Percentiles rank a stretch among this genome's conserved stretches.
phyloP scores from a whole-genome alignment of 2,797 vertebrate species.

The Furcifer pardalis region DNA sequence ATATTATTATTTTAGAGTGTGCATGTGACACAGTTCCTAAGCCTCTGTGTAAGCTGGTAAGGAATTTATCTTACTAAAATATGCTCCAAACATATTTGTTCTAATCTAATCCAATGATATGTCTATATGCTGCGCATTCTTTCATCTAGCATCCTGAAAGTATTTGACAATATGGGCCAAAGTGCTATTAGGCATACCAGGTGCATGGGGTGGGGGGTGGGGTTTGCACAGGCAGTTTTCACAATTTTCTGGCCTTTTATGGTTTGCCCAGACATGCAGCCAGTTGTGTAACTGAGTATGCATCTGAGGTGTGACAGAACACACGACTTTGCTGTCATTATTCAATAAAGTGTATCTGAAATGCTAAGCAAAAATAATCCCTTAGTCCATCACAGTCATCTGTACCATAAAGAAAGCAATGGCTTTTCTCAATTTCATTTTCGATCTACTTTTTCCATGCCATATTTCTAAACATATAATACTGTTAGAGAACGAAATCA shows the following conservation, averaged over 20 bases:
- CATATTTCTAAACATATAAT: not conserved
- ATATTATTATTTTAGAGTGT: constrained; percentile 83
- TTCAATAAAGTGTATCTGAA: not conserved
- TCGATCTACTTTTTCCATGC: constrained; percentile 1
- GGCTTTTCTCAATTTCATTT: too few relatives aligned
- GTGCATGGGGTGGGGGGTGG: too few relatives aligned
- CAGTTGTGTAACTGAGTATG: too few relatives aligned
- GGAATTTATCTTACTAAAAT: constrained; percentile 49
- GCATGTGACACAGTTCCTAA: constrained; percentile 85
- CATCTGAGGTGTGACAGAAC: too few relatives aligned
- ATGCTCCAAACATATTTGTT: not conserved
- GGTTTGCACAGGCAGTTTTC: too few relatives aligned
- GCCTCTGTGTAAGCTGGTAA: constrained; percentile 89
- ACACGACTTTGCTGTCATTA: not conserved
- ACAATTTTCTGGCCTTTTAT: too few relatives aligned
- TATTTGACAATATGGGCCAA: not conserved
- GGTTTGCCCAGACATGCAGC: too few relatives aligned
- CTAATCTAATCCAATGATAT: not conserved
- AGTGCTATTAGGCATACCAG: too few relatives aligned
- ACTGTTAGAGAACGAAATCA: not conserved
- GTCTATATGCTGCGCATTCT: not conserved
- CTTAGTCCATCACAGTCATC: not conserved
- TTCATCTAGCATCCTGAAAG: not conserved
- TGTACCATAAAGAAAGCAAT: not conserved
- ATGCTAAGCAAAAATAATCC: not conserved